Percentiles rank a stretch among this genome's conserved stretches.
Evolutionary conservation across 2,113 vertebrate genomes (phyloP).

Genomic region (Lophotis ruficrista): DNA sequence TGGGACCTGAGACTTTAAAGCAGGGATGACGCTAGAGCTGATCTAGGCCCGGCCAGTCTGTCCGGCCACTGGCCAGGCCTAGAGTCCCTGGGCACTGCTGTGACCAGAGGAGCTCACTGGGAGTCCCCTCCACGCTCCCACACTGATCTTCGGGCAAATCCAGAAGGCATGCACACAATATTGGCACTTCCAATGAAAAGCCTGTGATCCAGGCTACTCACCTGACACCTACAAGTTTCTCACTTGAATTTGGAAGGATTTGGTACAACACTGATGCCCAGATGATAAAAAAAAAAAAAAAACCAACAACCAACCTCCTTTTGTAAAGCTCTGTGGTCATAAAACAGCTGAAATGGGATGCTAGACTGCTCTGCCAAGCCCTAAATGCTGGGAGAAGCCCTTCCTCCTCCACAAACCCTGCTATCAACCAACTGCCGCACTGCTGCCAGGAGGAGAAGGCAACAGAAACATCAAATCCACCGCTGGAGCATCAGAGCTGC

Average conservation of each 20-base stretch:
- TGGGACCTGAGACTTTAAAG: background rate
- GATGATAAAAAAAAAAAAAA: background rate
- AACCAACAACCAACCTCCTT: background rate
- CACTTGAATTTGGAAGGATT: background rate
- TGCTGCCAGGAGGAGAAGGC: background rate
- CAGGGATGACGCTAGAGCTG: background rate
- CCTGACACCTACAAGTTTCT: background rate
- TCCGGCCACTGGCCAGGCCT: no score
- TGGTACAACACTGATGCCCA: background rate
- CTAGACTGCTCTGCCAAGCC: background rate
- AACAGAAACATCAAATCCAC: background rate
- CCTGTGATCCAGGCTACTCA: background rate
- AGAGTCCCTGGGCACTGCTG: no score
- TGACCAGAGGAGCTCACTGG: background rate
- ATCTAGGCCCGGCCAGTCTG: background rate
- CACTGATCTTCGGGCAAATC: background rate
- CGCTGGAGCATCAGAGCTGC: accelerated
- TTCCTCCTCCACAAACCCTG: background rate
- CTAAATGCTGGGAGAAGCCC: background rate
- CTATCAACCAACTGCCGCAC: accelerated
- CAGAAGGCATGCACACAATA: background rate
- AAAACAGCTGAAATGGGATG: background rate
- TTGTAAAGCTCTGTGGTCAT: background rate
- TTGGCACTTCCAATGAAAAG: background rate
- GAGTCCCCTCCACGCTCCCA: background rate